phyloP scores from a whole-genome alignment of 2,797 vertebrate genomes.

The Vespertilio murinus region DNA sequence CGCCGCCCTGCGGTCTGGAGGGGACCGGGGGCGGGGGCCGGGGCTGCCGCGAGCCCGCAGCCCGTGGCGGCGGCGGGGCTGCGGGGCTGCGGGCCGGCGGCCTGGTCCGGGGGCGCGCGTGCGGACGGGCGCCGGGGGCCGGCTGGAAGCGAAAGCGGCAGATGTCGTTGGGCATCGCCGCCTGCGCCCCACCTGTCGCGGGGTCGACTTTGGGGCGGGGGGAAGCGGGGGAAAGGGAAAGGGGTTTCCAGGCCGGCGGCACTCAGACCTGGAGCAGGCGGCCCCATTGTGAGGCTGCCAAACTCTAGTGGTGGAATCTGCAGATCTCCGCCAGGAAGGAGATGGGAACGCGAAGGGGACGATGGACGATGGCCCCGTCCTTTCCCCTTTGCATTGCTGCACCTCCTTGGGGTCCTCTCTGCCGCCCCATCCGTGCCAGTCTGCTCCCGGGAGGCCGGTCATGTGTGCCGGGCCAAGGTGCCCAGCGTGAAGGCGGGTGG shows the following conservation, averaged over 20 bases:
- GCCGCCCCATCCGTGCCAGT: neutral
- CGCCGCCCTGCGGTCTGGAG: no score
- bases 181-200: slow-evolving; percentile 71
- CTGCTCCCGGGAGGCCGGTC: neutral
- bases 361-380: neutral
- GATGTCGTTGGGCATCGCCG: neutral
- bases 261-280: neutral
- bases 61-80: neutral
- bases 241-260: neutral
- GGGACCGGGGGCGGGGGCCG: neutral
- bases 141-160: neutral
- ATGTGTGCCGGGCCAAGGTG: neutral
- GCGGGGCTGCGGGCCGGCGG: neutral
- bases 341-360: neutral
- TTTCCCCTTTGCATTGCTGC: neutral
- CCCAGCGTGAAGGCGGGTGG: neutral
- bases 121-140: neutral
- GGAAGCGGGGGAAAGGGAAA: neutral
- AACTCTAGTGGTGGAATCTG: slow-evolving; percentile 67
- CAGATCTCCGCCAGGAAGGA: neutral
- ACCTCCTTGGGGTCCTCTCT: neutral
- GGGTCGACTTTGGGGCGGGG: slow-evolving; percentile 33
- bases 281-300: slow-evolving; percentile 69
- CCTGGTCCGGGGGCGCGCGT: neutral
- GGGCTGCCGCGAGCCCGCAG: neutral